Base-by-base conservation (phyloP, 2,888 invertebrate species). In the Euplexia lucipara region DNA sequence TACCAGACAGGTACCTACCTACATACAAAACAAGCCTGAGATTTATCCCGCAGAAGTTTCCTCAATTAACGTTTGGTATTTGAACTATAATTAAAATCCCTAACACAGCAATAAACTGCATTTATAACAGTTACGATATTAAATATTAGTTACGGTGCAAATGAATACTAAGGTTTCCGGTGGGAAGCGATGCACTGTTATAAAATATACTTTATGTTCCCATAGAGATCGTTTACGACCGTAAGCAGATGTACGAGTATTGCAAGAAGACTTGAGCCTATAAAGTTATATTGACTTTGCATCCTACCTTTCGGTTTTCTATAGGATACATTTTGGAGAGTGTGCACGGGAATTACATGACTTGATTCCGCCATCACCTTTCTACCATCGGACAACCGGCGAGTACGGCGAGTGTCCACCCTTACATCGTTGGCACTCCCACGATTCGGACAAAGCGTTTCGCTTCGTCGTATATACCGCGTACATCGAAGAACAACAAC, bases 131-230 rank as follows among this genome's bases (percentile, higher is more conserved):
- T 37, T 18, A 32, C 20, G 48, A 53, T 53, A 73, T 54, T 45
- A 74, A 60, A 71, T 71, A 60, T 52, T 48, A 53, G 65, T 64
- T 53, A 58, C 41, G 45, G 18, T 61, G 42, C 59, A 41, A 45
- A 61, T 57, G 18, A 59, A 53, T 53, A 56, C 37, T 61, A 51
- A 65, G 47, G 67, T 67, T 58, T 67, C 74, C 78, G 58, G 49
- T 65, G 64, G 39, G 41, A 74, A 74, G 34, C 37, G 16, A 52
- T 30, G 32, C 6, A 37, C 41, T 69, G 60, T 45, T 72, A 45
- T 48, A 49, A 56, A 72, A 61, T 60, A 30, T 34, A 47, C 20
- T 60, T 68, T 60, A 72, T 48, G 42, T 39, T 53, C 47, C n/a
- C 47, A 60, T 57, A 45, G 6, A 69, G 56, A 69, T 57, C 47